phyloP scores from a whole-genome alignment of 2,797 vertebrate genomes.

The Spea hammondii region DNA sequence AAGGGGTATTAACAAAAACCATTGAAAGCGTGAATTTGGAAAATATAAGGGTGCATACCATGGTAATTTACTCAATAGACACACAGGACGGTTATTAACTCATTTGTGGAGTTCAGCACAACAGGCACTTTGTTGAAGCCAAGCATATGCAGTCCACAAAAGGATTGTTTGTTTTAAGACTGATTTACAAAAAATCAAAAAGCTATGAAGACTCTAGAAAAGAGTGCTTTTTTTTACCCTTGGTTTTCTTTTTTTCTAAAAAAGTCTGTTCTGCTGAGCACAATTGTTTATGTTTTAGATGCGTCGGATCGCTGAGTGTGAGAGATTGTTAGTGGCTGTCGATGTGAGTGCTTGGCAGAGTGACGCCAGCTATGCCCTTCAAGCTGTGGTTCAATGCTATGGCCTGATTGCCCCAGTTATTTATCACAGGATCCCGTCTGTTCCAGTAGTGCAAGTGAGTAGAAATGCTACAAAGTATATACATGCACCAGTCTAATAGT shows the following conservation, averaged over 20 bases:
- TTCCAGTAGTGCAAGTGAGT: slow-evolving; percentile 80
- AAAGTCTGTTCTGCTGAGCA: slow-evolving; percentile 34
- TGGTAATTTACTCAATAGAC: slow-evolving; percentile 37
- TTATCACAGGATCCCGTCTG: slow-evolving; percentile 81
- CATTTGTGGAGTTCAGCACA: slow-evolving; percentile 34
- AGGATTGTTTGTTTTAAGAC: slow-evolving; percentile 38
- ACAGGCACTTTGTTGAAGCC: slow-evolving; percentile 41
- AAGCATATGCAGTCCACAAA: slow-evolving; percentile 42
- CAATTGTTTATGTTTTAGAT: slow-evolving; percentile 69
- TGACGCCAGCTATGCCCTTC: slow-evolving; percentile 72
- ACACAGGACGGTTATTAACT: slow-evolving; percentile 36
- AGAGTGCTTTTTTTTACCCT: slow-evolving; percentile 18
- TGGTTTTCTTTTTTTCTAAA: slow-evolving; percentile 11
- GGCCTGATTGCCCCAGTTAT: slow-evolving; percentile 85
- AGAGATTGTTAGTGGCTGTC: slow-evolving; percentile 80
- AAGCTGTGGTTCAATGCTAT: slow-evolving; percentile 85
- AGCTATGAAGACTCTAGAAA: slow-evolving; percentile 33
- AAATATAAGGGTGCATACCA: slow-evolving; percentile 4
- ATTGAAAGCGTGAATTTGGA: slow-evolving; percentile 4
- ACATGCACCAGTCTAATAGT: too few relatives aligned
- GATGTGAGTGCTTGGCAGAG: slow-evolving; percentile 83
- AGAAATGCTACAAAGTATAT: slow-evolving; percentile 6
- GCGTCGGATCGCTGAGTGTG: slow-evolving; percentile 82
- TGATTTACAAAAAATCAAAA: slow-evolving; percentile 31
- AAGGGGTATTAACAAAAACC: not conserved